These are phyloP conservation scores for Apteryx owenii DNA, from an alignment of 2,113 vertebrate genomes.

Conservation along the genomic window DNA sequence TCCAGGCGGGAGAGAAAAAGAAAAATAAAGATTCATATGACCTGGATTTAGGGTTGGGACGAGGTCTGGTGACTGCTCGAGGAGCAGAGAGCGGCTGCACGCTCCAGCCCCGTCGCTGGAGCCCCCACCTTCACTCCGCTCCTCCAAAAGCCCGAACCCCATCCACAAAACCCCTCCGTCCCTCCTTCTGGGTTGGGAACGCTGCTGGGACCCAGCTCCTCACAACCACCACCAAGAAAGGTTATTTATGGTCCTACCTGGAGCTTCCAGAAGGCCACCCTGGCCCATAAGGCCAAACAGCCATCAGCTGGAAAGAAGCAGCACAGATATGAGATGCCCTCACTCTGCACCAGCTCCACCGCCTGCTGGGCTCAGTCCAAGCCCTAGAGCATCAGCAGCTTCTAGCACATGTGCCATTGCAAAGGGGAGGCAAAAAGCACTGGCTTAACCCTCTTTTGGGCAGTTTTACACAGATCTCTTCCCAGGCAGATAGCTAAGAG, in stretches of 20 bases:
- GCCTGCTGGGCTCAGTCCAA: no score
- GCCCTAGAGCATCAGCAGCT: no score
- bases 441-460: rapidly evolving
- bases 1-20: not conserved
- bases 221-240: no score
- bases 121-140: not conserved
- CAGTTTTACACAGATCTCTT: not conserved
- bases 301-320: no score
- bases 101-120: rapidly evolving
- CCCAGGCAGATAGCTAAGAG: not conserved
- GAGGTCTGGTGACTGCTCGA: not conserved
- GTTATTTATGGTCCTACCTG: no score
- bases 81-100: rapidly evolving
- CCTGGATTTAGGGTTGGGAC: not conserved
- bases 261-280: no score
- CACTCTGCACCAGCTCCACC: no score
- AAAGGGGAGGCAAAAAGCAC: not conserved
- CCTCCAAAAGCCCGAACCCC: not conserved
- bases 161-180: not conserved
- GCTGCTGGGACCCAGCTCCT: no score
- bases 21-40: slow-evolving; percentile 28
- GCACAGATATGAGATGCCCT: no score
- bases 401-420: not conserved
- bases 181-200: not conserved
- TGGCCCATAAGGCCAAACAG: no score